Base-by-base conservation (phyloP, 2,113 vertebrate genomes). In the Phodopus roborovskii region DNA sequence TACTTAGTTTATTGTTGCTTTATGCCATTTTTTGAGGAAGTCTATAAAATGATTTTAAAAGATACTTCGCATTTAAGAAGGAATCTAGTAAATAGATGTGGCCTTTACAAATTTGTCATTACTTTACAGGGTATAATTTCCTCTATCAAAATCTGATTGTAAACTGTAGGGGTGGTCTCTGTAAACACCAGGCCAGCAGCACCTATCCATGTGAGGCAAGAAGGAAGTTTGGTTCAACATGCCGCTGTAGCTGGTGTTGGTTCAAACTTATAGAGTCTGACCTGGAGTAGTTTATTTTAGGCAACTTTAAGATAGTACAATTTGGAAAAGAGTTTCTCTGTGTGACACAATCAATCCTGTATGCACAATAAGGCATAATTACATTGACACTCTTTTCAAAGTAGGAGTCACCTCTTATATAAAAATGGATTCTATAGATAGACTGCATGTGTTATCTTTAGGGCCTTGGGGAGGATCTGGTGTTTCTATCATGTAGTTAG, bases 11-110 rank as follows among this genome's bases (percentile, higher is more conserved):
- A 84, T n/a, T 95, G 64, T 88, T 92, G 66, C 30, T 88, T 68
- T 78, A 11, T 88, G 71, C 81, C n/a, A 70, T 45, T 56, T 88
- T 24, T 7, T 50, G 75, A 77, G 56, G 66, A 28, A 58, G 39
- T 70, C 39, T 36, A 17, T 92, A 74, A 90, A 66, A 39, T 94
- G 24, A 39, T 75, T 92, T 84, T 94, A 83, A 74, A 92, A 53
- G 56, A 62, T 6, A 90, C 30, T 68, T 91, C 56, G 50, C 30
- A 48, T 74, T 87, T 85, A 17, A 81, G 62, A 89, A 88, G 70
- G 4, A 66, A 85, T 85, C n/a, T 16, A 45, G 39, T 26, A 71
- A 36, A 15, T 3, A 73, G 12, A 50, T 82, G 17, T 87, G n/a
- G 48, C 30, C 48, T 84, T 62, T 85, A 2, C 48, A 75, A 84